Conservation (phyloP, 2,113 vertebrate genomes). For the Lagopus leucura region DNA sequence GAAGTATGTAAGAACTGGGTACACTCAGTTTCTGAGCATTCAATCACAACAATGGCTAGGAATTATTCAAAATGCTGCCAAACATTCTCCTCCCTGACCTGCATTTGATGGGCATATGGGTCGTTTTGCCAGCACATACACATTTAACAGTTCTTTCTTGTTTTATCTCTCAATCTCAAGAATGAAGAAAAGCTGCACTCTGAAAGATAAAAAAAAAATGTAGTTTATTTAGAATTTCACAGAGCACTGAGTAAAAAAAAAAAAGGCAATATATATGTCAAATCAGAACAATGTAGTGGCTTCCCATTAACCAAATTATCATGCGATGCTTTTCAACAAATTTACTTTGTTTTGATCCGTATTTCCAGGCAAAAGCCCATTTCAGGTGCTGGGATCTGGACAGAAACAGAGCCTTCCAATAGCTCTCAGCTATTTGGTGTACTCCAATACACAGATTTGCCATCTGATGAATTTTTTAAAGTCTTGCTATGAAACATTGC, state of each 20-base stretch:
- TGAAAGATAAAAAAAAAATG: neutral
- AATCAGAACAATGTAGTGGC: neutral
- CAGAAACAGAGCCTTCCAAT: neutral
- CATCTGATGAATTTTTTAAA: neutral
- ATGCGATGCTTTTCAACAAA: neutral
- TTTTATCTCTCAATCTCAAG: neutral
- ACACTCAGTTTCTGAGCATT: neutral
- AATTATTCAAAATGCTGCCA: neutral
- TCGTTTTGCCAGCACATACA: neutral
- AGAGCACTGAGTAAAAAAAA: neutral
- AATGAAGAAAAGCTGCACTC: neutral
- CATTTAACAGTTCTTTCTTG: neutral
- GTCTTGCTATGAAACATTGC: neutral
- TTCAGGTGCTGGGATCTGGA: neutral
- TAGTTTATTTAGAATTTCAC: neutral
- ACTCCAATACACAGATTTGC: neutral
- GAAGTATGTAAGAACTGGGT: neutral
- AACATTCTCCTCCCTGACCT: neutral
- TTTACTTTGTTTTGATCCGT: neutral
- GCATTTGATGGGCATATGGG: neutral
- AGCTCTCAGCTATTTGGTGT: neutral
- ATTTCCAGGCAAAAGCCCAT: neutral
- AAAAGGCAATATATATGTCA: neutral
- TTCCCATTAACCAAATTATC: neutral
- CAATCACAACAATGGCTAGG: neutral